Base-by-base conservation (phyloP, 2,797 vertebrate species). In the Pseudochaenichthys georgianus region DNA sequence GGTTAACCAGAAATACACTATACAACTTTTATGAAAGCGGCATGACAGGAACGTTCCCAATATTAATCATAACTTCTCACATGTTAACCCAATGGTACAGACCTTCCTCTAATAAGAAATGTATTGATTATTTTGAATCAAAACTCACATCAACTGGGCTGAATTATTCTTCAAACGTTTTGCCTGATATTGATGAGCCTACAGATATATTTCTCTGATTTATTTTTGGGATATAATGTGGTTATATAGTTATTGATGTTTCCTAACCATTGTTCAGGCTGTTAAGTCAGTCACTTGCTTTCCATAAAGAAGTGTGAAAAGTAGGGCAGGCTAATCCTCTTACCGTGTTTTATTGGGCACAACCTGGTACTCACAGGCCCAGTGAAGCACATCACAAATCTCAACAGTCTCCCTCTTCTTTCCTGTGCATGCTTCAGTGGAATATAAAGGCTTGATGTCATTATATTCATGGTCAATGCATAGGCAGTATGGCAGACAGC, bases 291-390 rank as follows among this genome's bases (percentile, higher is more conserved):
- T 73, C 47, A 16, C 43, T 47, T 53, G 13, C 48, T 74, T 79
- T 72, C 69, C 19, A 51, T 23, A 38, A 66, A 73, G 53, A 88
- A 67, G 78, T 83, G 83, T 89, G 70, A 86, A 90, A 87, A 78
- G 68, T 84, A 70, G 72, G 53, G 13, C 47, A 51, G 0, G 17
- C 23, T 91, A 92, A 94, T 91, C 89, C 83, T 86, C 82, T 92
- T 90, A 90, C 61, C 12, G 15, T 85, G 62, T 85, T 82, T 85
- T 77, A 82, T 82, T 80, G 74, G 70, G 80, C 79, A 85, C 84
- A 86, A 87, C 84, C 83, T 89, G 81, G 84, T 85, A 88, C 86
- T 68, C 52, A 73, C 31, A 85, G 82, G 77, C 81, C 57, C 73
- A 83, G 57, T 64, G 63, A 81, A 69, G 71, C 77, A 78, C 60